These are phyloP conservation scores for Melanerpes aurifrons DNA, from an alignment of 2,113 vertebrate species.

Conservation along the genomic window DNA sequence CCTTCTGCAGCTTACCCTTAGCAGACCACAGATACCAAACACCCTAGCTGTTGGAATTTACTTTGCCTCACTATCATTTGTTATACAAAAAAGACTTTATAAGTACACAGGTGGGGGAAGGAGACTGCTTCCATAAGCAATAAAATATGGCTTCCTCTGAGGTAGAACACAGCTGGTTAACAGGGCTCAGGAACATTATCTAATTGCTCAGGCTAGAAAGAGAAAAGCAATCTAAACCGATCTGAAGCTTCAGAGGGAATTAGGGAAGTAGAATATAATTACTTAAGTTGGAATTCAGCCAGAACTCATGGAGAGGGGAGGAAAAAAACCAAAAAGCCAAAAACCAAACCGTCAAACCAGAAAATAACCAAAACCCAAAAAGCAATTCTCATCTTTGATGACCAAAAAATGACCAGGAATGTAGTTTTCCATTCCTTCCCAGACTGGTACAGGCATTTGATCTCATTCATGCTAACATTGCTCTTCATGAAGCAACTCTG, in stretches of 20 bases:
- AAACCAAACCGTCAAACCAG: background rate
- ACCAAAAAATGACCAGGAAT: background rate
- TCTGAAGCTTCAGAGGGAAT: conserved; percentile 56
- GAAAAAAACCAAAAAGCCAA: background rate
- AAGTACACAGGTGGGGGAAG: background rate
- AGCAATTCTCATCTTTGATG: background rate
- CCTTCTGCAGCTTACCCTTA: background rate
- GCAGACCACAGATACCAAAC: background rate
- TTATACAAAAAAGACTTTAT: background rate
- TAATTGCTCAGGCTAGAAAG: conserved; percentile 55
- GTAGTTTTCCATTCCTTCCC: background rate
- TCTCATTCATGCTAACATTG: background rate
- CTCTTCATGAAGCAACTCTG: background rate
- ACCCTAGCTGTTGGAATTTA: background rate
- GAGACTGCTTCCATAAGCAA: background rate
- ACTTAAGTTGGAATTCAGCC: conserved; percentile 43
- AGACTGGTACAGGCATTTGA: background rate
- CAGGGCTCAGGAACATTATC: conserved; percentile 21
- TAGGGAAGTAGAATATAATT: conserved; percentile 59
- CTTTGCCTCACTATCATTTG: background rate
- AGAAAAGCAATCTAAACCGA: conserved; percentile 60
- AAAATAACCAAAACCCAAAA: background rate
- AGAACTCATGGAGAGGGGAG: background rate
- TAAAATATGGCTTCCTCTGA: background rate
- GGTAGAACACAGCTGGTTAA: conserved; percentile 15